Evolutionary conservation across 2,113 vertebrate genomes (phyloP).

Genomic region (Coturnix japonica): DNA sequence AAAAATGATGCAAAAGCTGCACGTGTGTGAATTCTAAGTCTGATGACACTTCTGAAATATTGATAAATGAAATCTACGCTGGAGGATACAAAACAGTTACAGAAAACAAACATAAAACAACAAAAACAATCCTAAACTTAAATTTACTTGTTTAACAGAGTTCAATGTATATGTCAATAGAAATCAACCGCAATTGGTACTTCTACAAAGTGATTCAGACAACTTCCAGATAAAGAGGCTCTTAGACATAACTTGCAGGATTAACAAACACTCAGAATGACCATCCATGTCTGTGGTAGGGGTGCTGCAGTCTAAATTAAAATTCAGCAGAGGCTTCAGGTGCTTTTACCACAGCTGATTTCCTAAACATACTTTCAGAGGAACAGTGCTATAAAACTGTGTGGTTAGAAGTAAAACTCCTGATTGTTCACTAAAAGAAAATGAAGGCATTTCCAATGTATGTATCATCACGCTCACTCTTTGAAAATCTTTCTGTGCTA

Average conservation of each 20-base stretch:
- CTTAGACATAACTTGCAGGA: neutral
- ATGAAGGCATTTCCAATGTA: neutral
- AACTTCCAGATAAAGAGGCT: neutral
- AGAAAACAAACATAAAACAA: neutral
- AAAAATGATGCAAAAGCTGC: neutral
- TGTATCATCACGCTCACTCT: neutral
- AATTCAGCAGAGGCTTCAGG: neutral
- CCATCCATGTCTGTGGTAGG: neutral
- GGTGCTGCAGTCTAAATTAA: neutral
- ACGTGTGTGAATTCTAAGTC: neutral
- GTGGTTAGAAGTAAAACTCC: neutral
- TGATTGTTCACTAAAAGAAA: neutral
- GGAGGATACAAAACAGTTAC: neutral
- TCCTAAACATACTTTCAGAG: neutral
- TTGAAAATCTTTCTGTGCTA: neutral
- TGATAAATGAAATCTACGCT: neutral
- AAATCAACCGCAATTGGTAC: neutral
- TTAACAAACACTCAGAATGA: neutral
- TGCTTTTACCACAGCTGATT: accelerated
- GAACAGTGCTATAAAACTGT: neutral
- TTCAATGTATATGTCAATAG: neutral
- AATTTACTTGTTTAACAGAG: neutral
- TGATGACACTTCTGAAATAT: neutral
- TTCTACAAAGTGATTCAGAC: neutral
- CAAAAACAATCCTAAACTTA: neutral